Conservation (phyloP, 2,797 vertebrate species). For the Mico argentatus region DNA sequence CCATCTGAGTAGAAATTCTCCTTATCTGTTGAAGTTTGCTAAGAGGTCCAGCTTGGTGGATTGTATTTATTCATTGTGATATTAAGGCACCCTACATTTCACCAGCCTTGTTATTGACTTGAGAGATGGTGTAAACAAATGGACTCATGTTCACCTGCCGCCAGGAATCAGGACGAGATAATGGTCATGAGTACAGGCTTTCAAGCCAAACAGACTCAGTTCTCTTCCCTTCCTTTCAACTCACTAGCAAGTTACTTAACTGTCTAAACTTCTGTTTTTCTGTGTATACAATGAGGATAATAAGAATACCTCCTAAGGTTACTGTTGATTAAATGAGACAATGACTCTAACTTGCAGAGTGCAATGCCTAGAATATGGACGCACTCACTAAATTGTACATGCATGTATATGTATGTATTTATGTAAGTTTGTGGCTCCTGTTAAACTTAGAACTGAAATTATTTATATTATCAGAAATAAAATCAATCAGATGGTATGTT, state of each 20-base stretch:
- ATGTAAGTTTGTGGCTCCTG: not conserved
- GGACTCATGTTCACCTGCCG: not conserved
- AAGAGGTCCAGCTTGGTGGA: not conserved
- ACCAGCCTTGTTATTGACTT: not conserved
- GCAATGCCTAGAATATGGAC: not conserved
- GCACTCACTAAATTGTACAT: not conserved
- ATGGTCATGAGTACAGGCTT: not conserved
- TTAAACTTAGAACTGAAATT: not conserved
- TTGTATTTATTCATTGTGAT: not conserved
- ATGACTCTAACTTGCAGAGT: not conserved
- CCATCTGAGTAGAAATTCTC: not conserved
- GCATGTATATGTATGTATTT: not conserved
- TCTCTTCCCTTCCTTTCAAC: not conserved
- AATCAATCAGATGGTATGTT: not conserved
- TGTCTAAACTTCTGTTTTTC: not conserved
- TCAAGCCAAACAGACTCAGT: not conserved
- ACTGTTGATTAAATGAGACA: not conserved
- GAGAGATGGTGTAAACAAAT: not conserved
- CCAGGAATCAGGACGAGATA: not conserved
- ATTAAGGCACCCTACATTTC: not conserved
- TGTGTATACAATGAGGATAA: not conserved
- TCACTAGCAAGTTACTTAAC: not conserved
- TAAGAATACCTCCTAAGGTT: not conserved
- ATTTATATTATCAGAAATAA: not conserved
- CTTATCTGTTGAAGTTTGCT: not conserved